Base-by-base conservation (phyloP, 2,888 invertebrate species). In the Cryptocephalus primarius region DNA sequence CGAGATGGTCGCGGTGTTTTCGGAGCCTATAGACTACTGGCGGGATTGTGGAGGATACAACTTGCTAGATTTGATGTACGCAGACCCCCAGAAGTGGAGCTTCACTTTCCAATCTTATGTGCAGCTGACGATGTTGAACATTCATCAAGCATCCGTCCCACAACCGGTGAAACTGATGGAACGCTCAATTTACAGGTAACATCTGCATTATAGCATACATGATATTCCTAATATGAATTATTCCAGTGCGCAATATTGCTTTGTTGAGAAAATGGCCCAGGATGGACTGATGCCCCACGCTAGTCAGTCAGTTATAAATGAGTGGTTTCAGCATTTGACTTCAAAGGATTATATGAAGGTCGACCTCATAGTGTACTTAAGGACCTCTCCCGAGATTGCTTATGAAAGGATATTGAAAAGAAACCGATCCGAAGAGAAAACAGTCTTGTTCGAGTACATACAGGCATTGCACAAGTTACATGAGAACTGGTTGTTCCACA, bases 21-120 rank as follows among this genome's bases (percentile, higher is more conserved):
- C 68, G 6, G 91, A 92, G 66, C 91, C 91, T 4, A 85, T 91
- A 2, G 82, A 89, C 56, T 76, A 82, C 62, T 92, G 91, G 91
- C 78, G 87, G 45, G 77, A 89, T 70, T 77, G 87, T 6, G 74
- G 76, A 51, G 88, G 88, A 43, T 78, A 83, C 62, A 91, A 91
- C 74, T 75, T 90, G 60, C 70, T 91, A 43, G 22, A 54, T 13
- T 49, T 57, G 48, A 76, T 90, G 76, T 90, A 90, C 67, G 75
- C 77, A 55, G 82, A 89, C 63, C 77, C 84, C n/a, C 65, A 72
- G 12, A 78, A 83, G 52, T 88, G 87, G 82, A 79, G 79, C 45
- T 82, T 85, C 59, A 73, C 85, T 3, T 89, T 90, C 66, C 88
- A 90, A 68, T 84, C 86, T 8, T 88, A 88, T 60, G 88, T 89